Conservation (phyloP, 2,113 vertebrate genomes). For the Chionomys nivalis region DNA sequence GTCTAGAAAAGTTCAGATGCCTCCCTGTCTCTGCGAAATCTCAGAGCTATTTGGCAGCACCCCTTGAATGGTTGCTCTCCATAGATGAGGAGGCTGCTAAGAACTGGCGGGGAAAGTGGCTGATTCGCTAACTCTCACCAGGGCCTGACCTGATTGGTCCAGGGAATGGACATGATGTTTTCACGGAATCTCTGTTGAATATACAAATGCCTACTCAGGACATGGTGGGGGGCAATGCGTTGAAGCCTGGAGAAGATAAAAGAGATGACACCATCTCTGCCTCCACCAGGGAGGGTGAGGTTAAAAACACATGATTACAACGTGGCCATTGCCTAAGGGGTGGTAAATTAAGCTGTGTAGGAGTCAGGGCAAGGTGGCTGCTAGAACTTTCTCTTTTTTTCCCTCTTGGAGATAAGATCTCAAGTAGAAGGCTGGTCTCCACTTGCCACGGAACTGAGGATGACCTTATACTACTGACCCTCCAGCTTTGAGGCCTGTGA, state of each 20-base stretch:
- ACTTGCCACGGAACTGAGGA: not conserved
- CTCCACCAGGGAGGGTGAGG: not conserved
- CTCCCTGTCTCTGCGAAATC: not conserved
- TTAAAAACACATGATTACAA: constrained; percentile 42
- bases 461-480: not conserved
- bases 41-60: not conserved
- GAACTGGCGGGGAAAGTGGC: not conserved
- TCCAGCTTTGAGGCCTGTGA: not conserved
- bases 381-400: not conserved
- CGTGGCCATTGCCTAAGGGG: constrained; percentile 12
- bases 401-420: not conserved
- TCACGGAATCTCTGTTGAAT: not conserved
- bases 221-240: not conserved
- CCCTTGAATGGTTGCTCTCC: not conserved
- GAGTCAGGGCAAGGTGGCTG: constrained; percentile 7
- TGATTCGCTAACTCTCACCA: not conserved
- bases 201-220: not conserved
- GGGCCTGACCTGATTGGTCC: not conserved
- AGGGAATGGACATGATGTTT: not conserved
- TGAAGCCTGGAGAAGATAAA: constrained; percentile 46
- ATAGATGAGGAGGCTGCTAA: not conserved
- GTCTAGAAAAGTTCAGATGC: not conserved
- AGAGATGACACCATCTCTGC: constrained; percentile 6
- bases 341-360: not conserved
- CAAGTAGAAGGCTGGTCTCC: not conserved